Percentiles rank a stretch among this genome's conserved stretches.
phyloP scores from a whole-genome alignment of 2,797 vertebrate species.

The Lophius americanus region DNA sequence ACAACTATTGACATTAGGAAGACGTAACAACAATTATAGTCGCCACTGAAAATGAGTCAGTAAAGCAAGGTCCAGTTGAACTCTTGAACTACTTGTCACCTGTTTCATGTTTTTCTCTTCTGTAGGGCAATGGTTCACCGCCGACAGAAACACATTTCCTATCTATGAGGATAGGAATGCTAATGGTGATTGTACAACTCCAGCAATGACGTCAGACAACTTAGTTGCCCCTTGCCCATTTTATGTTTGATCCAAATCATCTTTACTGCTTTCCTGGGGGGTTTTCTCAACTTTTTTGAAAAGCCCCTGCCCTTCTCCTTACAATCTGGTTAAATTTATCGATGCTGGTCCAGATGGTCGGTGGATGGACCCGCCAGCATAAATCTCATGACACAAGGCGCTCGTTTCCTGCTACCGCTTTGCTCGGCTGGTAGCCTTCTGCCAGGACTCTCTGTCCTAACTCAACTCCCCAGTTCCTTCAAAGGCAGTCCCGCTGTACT shows the following conservation, averaged over 20 bases:
- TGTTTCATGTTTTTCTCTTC: no score
- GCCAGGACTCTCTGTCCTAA: slow-evolving; percentile 60
- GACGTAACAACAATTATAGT: no score
- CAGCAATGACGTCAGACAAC: neutral
- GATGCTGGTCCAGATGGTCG: slow-evolving; percentile 65
- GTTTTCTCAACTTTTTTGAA: slow-evolving; percentile 17
- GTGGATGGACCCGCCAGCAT: slow-evolving; percentile 67
- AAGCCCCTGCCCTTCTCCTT: slow-evolving; percentile 38
- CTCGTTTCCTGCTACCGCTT: slow-evolving; percentile 73
- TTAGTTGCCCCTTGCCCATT: neutral
- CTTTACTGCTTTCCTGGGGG: neutral
- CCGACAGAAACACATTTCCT: slow-evolving; percentile 3
- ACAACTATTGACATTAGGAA: no score
- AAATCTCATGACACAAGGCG: slow-evolving; percentile 69
- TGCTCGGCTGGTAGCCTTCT: slow-evolving; percentile 64
- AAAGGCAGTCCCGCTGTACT: slow-evolving; percentile 59
- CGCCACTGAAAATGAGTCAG: no score
- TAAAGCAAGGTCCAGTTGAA: no score
- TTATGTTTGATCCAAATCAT: no score
- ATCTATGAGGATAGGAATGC: slow-evolving; percentile 39
- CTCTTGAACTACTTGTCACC: no score
- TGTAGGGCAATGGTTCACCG: slow-evolving; percentile 7
- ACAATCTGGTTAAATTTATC: slow-evolving; percentile 54
- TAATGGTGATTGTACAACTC: slow-evolving; percentile 3
- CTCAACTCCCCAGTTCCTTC: slow-evolving; percentile 52